Base-by-base conservation (phyloP, 2,888 invertebrate genomes). In the Drosophila niveifrons region DNA sequence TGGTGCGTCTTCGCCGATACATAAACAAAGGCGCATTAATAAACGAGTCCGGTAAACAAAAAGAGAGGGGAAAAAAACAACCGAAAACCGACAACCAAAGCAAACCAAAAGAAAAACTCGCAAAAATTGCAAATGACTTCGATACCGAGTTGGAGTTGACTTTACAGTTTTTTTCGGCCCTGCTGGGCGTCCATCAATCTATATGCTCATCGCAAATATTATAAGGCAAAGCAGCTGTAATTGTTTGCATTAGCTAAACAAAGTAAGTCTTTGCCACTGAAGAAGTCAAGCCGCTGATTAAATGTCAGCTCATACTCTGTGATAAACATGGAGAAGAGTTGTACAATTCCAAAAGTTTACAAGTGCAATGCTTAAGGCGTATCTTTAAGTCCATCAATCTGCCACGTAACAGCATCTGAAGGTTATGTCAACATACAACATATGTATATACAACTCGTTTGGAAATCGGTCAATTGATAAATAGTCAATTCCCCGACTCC, bases 21-120 rank as follows among this genome's bases (percentile, higher is more conserved):
- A 78, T 71, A 78, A 76, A 82, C 78, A 88, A 75, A 65, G 68
- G 48, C 57, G 72, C 66, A 74, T 70, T 67, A 65, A 75, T 72
- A 80, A 82, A 80, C 76, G 62, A 62, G 76, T 75, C 64, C 71
- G 61, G 58, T 55, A 51, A 72, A 66, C 55, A 68, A 63, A 67
- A 80, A 55, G 53, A 23, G 0, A 55, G 53, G 6, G 0, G 23
- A 23, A 23, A 2, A 23, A 0, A 23, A 23, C n/a, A 23, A 23
- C 18, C 18, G 4, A 23, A 23, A 23, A 23, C 0, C 23, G 23
- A 23, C 68, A 68, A 64, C 15, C 17, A 34, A 52, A 50, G n/a
- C 29, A 70, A 68, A 64, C 15, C 17, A 34, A 52, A 50, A 58
- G 34, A 62, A 62, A 53, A 57, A 44, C 48, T 36, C 57, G 46